Evolutionary conservation across 2,113 vertebrate genomes (phyloP).

Genomic region (Pelusios castaneus): DNA sequence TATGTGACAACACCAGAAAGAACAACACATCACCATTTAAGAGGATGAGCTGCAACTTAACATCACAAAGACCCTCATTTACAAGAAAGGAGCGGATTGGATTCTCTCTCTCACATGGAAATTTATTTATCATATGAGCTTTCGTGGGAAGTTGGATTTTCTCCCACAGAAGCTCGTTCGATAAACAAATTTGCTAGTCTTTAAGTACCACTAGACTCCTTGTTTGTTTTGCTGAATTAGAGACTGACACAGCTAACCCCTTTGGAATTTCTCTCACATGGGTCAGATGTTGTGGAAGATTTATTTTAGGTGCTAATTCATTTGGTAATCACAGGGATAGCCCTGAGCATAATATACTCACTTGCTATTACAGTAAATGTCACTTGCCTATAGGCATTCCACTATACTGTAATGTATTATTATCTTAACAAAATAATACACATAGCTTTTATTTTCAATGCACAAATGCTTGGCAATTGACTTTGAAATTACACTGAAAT

Average conservation of each 20-base stretch:
- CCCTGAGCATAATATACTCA: neutral
- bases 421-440: conserved; percentile 33
- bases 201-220: too few relatives aligned
- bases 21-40: conserved; percentile 1
- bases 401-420: conserved; percentile 29
- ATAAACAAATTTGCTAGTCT: too few relatives aligned
- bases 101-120: too few relatives aligned
- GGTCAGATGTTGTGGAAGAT: neutral
- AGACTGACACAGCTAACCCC: too few relatives aligned
- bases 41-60: conserved; percentile 1
- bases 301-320: conserved; percentile 13
- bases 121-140: too few relatives aligned
- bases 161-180: too few relatives aligned
- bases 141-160: too few relatives aligned
- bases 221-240: too few relatives aligned
- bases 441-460: conserved; percentile 31
- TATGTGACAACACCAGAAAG: neutral
- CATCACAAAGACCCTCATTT: conserved; percentile 11
- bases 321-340: conserved; percentile 20
- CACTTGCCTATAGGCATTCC: conserved; percentile 1
- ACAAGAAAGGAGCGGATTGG: neutral
- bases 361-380: neutral
- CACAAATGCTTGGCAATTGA: conserved; percentile 10
- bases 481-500: conserved; percentile 24
- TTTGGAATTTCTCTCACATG: neutral